Percentiles rank a stretch among this genome's conserved stretches.
Conservation (phyloP, 1,140 invertebrate species). For the Anadara kagoshimensis region DNA sequence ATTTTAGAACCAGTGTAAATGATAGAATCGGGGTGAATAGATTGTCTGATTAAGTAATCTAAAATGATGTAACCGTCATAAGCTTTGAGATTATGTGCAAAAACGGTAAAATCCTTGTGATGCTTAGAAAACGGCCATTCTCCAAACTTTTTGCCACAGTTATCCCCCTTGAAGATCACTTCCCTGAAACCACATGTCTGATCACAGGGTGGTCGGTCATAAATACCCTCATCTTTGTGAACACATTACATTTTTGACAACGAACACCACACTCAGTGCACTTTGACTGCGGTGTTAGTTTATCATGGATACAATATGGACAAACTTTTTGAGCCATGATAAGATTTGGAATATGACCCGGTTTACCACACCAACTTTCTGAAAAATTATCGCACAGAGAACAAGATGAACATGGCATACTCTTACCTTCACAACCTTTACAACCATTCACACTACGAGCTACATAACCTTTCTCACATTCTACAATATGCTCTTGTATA, state of each 20-base stretch:
- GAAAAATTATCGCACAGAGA: too few relatives aligned
- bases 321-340: constrained; percentile 21
- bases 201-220: background rate
- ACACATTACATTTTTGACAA: constrained; percentile 6
- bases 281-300: constrained; percentile 2
- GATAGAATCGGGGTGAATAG: constrained; percentile 10
- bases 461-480: too few relatives aligned
- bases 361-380: constrained; percentile 8
- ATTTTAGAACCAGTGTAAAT: constrained; percentile 19
- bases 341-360: constrained; percentile 8
- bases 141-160: constrained; percentile 1
- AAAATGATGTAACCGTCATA: constrained; percentile 22
- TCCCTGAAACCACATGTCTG: constrained; percentile 14
- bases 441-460: too few relatives aligned
- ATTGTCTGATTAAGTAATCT: constrained; percentile 9
- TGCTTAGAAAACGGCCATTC: background rate
- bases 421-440: too few relatives aligned
- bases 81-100: constrained; percentile 19
- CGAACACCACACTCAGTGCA: constrained; percentile 9
- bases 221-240: constrained; percentile 4
- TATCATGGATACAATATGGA: constrained; percentile 2
- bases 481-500: background rate
- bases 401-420: too few relatives aligned
- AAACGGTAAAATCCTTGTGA: background rate
- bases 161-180: constrained; percentile 1